phyloP scores from a whole-genome alignment of 2,888 invertebrate species.

The Lasioglossum figueresi region DNA sequence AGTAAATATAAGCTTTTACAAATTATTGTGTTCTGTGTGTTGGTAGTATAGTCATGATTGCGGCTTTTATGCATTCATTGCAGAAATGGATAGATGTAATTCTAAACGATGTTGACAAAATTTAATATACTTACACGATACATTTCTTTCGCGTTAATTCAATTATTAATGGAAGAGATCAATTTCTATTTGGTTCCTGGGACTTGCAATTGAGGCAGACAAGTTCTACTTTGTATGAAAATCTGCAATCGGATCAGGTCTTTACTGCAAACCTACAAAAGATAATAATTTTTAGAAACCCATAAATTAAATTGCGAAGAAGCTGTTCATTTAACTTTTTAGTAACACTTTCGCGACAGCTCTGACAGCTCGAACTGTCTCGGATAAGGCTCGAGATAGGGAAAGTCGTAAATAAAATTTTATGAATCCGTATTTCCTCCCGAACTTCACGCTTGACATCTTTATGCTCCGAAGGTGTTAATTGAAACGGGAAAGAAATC shows the following conservation, averaged over 20 bases:
- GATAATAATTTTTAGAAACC: background rate
- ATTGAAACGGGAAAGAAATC: background rate
- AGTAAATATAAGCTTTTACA: background rate
- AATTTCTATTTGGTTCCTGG: background rate
- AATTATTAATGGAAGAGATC: background rate
- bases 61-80: no score
- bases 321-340: background rate
- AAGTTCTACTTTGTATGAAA: background rate
- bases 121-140: background rate
- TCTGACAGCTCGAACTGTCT: background rate
- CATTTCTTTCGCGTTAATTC: background rate
- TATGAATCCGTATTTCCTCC: background rate
- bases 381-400: background rate
- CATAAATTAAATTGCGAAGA: background rate
- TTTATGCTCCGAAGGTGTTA: background rate
- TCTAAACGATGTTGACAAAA: background rate
- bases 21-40: background rate
- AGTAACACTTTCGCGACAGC: background rate
- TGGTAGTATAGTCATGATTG: background rate
- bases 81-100: no score
- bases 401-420: constrained; percentile 5
- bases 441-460: background rate
- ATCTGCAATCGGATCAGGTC: background rate
- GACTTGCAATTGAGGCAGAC: background rate
- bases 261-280: background rate